phyloP scores from a whole-genome alignment of 2,113 vertebrate species.

The Myiopsitta monachus region DNA sequence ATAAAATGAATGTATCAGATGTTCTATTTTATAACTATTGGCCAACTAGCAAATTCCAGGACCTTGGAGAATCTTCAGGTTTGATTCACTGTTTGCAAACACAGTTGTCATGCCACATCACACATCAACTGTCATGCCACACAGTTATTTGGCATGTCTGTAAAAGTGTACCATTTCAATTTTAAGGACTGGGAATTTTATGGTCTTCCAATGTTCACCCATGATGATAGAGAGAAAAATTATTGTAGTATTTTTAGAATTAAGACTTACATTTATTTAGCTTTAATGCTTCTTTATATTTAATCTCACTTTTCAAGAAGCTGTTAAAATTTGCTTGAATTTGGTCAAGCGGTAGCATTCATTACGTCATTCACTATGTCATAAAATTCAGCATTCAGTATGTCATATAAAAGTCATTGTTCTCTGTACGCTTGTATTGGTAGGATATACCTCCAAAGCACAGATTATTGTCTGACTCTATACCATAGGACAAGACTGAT shows the following conservation, averaged over 20 bases:
- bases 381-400: no score
- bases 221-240: neutral
- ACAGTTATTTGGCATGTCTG: neutral
- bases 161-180: neutral
- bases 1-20: neutral
- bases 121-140: no score
- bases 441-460: neutral
- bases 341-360: neutral
- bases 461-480: neutral
- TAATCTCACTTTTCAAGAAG: neutral
- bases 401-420: neutral
- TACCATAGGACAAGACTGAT: neutral
- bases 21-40: neutral
- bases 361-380: neutral
- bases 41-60: neutral
- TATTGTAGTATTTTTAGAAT: neutral
- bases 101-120: no score
- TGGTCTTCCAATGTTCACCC: neutral
- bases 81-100: neutral
- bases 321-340: neutral
- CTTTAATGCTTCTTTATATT: neutral
- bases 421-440: neutral
- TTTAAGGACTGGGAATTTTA: neutral
- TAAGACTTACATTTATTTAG: neutral
- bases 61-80: neutral